Base-by-base conservation (phyloP, 2,888 invertebrate genomes). In the Gasteruption jaculator region DNA sequence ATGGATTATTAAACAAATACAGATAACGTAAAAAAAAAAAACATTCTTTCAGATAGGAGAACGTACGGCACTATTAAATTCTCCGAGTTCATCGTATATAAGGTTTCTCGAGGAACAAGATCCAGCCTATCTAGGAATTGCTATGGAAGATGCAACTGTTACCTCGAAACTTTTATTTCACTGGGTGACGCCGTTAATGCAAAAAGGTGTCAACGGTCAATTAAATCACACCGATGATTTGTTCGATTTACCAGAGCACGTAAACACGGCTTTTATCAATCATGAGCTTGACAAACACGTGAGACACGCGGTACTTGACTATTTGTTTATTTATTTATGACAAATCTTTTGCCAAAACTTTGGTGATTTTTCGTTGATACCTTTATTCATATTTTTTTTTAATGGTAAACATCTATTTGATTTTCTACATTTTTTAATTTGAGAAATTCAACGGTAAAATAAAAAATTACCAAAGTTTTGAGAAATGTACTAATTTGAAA, bases 121-220 rank as follows among this genome's bases (percentile, higher is more conserved):
- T 64, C 84, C 86, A 53, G 76, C 75, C 44, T 79, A 85, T 53
- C 71, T 91, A 50, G 91, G 91, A 0, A 81, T 85, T 38, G 91
- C 91, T 2, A 86, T 91, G 80, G 88, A 91, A 70, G 80, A 83
- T 48, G 74, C 76, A 10, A 79, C 80, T 38, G 78, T 77, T 61
- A 59, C 83, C 2, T 90, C 91, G 0, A 82, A 81, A 61, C 73
- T 94, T n/a, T 71, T 85, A 16, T 91, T 95, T 67, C 76, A 81
- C 46, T 95, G 95, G 95, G 91, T 92, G 2, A 80, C 84, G 49
- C 87, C 89, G 2, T 71, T 95, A 41, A 84, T 95, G 70, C 71
- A 78, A 43, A 91, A 91, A 74, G 94, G 92, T 1, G 73, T 82
- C 11, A 77, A 80, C 24, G 83, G 85, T 5, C 79, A 82, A 58